Conservation (phyloP, 2,113 vertebrate species). For the Haplotaxodon microlepis region DNA sequence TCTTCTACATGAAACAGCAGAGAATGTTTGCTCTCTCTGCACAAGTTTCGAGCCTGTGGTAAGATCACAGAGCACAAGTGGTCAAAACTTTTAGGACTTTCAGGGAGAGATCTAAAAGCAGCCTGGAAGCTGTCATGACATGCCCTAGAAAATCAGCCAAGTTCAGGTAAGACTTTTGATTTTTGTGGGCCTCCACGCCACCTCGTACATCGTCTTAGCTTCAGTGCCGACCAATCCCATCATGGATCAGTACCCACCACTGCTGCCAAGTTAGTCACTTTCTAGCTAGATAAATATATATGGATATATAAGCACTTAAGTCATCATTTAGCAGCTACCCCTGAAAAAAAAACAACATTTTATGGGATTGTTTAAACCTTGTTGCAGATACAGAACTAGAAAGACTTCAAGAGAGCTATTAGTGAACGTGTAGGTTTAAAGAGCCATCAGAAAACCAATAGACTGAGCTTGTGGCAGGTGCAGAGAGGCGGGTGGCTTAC, state of each 20-base stretch:
- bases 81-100: neutral
- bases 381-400: neutral
- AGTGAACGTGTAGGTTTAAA: neutral
- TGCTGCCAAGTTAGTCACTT: neutral
- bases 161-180: neutral
- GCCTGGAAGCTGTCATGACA: neutral
- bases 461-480: neutral
- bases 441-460: neutral
- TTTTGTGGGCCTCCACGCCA: neutral
- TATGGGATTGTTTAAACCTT: neutral
- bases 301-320: neutral
- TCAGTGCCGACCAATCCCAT: neutral
- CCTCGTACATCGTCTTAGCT: neutral
- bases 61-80: neutral
- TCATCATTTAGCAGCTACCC: neutral
- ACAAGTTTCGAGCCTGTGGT: neutral
- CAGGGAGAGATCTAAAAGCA: neutral
- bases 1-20: neutral
- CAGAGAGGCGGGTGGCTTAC: neutral
- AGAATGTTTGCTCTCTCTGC: neutral
- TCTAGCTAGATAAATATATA: neutral
- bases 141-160: neutral
- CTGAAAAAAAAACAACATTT: neutral
- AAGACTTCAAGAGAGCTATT: fast-evolving
- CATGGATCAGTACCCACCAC: neutral